Conservation (phyloP, 2,888 invertebrate species). For the Drosophila nigricruria region DNA sequence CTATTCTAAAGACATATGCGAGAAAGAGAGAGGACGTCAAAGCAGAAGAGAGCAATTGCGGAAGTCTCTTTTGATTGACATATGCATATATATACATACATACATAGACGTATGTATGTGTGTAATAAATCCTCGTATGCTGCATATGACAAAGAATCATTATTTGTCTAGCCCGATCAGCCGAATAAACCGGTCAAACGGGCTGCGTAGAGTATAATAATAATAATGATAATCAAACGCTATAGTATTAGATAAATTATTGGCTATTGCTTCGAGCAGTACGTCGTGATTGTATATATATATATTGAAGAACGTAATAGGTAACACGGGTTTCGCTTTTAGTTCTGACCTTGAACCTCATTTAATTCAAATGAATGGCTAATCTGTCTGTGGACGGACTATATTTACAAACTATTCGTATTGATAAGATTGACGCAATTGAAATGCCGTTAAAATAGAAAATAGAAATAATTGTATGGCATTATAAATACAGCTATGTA, state of each 20-base stretch:
- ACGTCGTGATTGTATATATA: constrained; percentile 23
- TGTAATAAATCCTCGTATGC: background rate
- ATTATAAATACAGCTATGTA: background rate
- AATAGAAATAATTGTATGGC: background rate
- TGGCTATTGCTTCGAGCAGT: constrained; percentile 1
- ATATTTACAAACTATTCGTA: constrained; percentile 1
- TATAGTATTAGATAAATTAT: constrained; percentile 31
- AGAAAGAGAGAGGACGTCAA: background rate
- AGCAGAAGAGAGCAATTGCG: constrained; percentile 48
- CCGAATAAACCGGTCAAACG: constrained; percentile 39
- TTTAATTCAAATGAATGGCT: constrained; percentile 2
- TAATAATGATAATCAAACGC: constrained; percentile 21
- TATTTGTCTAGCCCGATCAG: constrained; percentile 24
- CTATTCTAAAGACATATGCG: constrained; percentile 12
- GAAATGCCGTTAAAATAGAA: constrained; percentile 25
- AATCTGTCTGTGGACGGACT: constrained; percentile 1
- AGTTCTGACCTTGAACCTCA: constrained; percentile 68
- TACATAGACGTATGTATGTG: constrained; percentile 12
- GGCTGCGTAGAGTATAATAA: constrained; percentile 8
- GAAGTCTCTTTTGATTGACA: constrained; percentile 51
- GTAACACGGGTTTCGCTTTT: constrained; percentile 26
- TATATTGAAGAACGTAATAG: constrained; percentile 12
- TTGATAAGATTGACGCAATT: constrained; percentile 53
- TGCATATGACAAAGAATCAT: constrained; percentile 19
- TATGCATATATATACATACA: constrained; percentile 9